These are phyloP conservation scores for Aulostomus chinensis DNA, from an alignment of 2,797 vertebrate species.

Conservation along the genomic window DNA sequence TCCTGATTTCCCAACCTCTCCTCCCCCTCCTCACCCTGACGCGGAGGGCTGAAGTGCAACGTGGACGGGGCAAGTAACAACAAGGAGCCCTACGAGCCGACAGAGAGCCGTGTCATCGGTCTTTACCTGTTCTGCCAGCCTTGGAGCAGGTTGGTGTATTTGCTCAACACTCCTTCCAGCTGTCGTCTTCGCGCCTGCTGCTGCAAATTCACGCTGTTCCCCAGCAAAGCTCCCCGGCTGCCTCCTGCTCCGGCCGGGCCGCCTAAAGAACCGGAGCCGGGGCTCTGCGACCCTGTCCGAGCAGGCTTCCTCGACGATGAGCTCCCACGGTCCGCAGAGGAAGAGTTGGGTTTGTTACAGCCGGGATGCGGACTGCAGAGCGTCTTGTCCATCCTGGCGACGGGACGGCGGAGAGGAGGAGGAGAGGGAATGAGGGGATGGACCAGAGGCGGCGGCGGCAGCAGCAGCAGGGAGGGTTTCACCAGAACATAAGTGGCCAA, in stretches of 20 bases:
- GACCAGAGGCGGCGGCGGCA: slow-evolving; percentile 24
- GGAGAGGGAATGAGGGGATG: slow-evolving; percentile 21
- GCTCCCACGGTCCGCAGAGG: slow-evolving; percentile 61
- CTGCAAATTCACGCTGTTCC: slow-evolving; percentile 67
- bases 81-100: slow-evolving; percentile 24
- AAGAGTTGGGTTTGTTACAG: slow-evolving; percentile 58
- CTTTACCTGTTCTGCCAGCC: slow-evolving; percentile 97
- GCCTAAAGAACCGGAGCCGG: slow-evolving; percentile 68
- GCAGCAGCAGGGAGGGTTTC: slow-evolving; percentile 35
- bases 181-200: slow-evolving; percentile 73
- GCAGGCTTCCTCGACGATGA: slow-evolving; percentile 61
- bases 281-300: slow-evolving; percentile 69
- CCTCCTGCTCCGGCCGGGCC: slow-evolving; percentile 63
- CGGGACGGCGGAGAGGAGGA: slow-evolving; percentile 53
- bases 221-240: slow-evolving; percentile 53
- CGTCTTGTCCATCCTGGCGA: slow-evolving; percentile 79
- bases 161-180: slow-evolving; percentile 93
- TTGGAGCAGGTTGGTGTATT: slow-evolving; percentile 97
- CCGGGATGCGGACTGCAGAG: slow-evolving; percentile 70
- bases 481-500: slow-evolving; percentile 58
- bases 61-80: slow-evolving; percentile 67
- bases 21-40: slow-evolving; percentile 42
- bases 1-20: no score
- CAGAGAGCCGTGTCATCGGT: slow-evolving; percentile 2
- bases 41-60: slow-evolving; percentile 67